phyloP scores from a whole-genome alignment of 2,113 vertebrate genomes.

The Mobula birostris region DNA sequence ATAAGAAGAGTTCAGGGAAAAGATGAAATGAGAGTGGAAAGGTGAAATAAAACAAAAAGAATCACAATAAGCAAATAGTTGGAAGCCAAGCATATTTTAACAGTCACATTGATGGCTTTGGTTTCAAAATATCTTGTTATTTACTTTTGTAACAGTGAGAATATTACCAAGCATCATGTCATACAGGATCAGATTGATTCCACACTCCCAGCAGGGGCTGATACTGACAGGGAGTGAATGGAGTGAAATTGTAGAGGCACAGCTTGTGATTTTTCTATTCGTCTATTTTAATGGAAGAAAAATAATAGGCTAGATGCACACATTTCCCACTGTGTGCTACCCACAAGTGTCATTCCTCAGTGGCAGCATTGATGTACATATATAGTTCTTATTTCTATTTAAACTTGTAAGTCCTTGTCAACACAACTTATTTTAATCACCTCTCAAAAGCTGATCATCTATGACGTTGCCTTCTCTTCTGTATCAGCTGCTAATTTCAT shows the following conservation, averaged over 20 bases:
- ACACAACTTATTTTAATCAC: background rate
- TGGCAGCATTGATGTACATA: background rate
- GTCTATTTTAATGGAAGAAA: background rate
- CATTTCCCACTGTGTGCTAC: background rate
- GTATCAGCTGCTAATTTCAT: background rate
- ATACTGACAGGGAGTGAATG: background rate
- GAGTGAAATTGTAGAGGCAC: background rate
- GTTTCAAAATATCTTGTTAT: constrained; percentile 1
- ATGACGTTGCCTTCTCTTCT: background rate
- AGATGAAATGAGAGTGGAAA: background rate
- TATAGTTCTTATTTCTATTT: background rate
- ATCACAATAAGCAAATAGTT: background rate
- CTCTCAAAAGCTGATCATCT: background rate
- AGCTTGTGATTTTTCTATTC: background rate
- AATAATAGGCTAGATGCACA: background rate
- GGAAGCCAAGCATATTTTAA: background rate
- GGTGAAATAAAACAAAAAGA: background rate
- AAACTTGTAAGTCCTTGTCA: background rate
- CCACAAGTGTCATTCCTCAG: background rate
- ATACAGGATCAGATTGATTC: background rate
- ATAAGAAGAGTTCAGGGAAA: background rate
- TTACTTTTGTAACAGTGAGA: background rate
- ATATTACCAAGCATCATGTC: background rate
- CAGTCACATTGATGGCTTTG: background rate
- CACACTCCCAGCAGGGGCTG: background rate